Evolutionary conservation across 2,113 vertebrate species (phyloP).

Genomic region (Stegastes partitus): DNA sequence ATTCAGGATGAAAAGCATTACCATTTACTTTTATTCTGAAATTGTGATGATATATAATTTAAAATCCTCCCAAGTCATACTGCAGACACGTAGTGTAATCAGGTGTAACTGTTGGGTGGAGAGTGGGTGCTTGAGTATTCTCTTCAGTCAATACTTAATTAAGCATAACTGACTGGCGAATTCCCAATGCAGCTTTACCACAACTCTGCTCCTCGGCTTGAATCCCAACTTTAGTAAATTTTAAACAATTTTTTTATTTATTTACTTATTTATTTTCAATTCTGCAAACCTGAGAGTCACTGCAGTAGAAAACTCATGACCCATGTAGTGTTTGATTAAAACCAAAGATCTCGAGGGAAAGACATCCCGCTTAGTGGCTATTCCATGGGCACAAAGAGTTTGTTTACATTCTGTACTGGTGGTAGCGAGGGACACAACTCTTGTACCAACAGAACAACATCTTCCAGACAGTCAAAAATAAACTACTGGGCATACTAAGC

Average conservation of each 20-base stretch:
- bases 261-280: neutral
- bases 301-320: neutral
- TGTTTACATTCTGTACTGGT: neutral
- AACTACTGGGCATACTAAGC: neutral
- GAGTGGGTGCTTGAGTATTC: neutral
- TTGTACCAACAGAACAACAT: neutral
- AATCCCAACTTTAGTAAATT: neutral
- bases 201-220: neutral
- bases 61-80: neutral
- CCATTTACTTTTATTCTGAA: neutral
- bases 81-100: constrained; percentile 2
- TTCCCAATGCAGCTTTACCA: neutral
- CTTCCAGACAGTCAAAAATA: constrained; percentile 4
- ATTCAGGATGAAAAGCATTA: neutral
- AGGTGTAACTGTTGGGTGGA: neutral
- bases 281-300: neutral
- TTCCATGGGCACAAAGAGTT: neutral
- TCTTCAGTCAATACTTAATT: constrained; percentile 27
- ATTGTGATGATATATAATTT: neutral
- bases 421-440: neutral
- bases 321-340: neutral
- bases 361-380: constrained; percentile 8
- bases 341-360: constrained; percentile 10
- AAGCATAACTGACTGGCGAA: constrained; percentile 18
- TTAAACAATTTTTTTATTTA: no score